These are phyloP conservation scores for Coreius guichenoti DNA, from an alignment of 2,797 vertebrate genomes.

Conservation along the genomic window DNA sequence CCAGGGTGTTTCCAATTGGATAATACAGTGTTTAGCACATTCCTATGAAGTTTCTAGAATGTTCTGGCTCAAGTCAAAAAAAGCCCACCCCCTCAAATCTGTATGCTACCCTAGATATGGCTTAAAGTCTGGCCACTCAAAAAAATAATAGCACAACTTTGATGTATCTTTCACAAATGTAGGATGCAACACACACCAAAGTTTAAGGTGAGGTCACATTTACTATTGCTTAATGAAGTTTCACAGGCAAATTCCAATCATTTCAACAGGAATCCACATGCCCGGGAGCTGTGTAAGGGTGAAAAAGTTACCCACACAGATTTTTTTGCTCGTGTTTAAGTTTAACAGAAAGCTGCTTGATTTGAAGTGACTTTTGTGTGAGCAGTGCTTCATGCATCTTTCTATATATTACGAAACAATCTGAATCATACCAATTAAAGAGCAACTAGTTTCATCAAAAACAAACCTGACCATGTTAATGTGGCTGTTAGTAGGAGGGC, in stretches of 20 bases:
- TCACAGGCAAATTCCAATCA: background rate
- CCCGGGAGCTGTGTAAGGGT: background rate
- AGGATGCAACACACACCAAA: background rate
- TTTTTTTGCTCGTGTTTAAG: background rate
- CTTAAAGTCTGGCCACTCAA: background rate
- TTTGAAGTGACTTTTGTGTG: too few species aligned
- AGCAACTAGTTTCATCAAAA: conserved; percentile 44
- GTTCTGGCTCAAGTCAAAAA: too few species aligned
- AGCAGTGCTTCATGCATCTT: background rate
- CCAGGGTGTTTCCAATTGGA: background rate
- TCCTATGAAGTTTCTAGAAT: too few species aligned
- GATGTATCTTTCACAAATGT: background rate
- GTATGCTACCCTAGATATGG: too few species aligned
- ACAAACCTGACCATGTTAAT: conserved; percentile 44
- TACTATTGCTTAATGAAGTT: background rate
- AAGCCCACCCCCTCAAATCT: too few species aligned
- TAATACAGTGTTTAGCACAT: background rate
- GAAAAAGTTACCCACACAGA: background rate
- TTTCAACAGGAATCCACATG: background rate
- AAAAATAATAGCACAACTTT: background rate
- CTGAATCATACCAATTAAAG: background rate
- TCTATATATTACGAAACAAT: background rate
- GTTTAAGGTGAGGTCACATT: background rate
- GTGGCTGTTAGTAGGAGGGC: conserved; percentile 63
- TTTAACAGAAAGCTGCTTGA: background rate